phyloP scores from a whole-genome alignment of 2,888 invertebrate genomes.

The Strigamia crassipes region DNA sequence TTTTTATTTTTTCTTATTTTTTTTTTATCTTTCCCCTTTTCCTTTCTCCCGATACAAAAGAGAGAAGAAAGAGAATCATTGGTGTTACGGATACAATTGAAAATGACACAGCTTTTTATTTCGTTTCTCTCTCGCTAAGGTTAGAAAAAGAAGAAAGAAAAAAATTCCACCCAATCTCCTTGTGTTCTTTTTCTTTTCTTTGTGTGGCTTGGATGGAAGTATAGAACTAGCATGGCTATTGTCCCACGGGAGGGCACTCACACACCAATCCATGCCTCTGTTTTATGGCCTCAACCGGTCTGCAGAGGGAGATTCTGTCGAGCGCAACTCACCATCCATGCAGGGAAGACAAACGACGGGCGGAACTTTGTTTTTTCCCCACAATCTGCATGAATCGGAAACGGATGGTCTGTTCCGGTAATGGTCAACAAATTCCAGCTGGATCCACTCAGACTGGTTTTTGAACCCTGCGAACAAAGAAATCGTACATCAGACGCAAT shows the following conservation, averaged over 20 bases:
- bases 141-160: background rate
- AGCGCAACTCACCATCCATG: slow-evolving; percentile 31
- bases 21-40: background rate
- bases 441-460: background rate
- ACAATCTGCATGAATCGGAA: slow-evolving; percentile 30
- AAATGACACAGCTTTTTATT: slow-evolving; percentile 42
- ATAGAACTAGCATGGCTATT: background rate
- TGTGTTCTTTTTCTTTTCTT: background rate
- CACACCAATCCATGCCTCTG: slow-evolving; percentile 27
- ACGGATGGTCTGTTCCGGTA: background rate
- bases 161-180: background rate
- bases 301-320: slow-evolving; percentile 22
- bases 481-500: background rate
- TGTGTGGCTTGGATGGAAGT: background rate
- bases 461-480: background rate
- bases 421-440: slow-evolving; percentile 26
- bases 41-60: background rate
- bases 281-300: slow-evolving; percentile 13
- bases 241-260: slow-evolving; percentile 34
- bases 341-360: slow-evolving; percentile 20
- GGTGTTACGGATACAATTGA: slow-evolving; percentile 35
- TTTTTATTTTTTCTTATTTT: background rate
- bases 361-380: slow-evolving; percentile 14
- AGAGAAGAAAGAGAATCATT: slow-evolving; percentile 17
- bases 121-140: background rate